Conservation (phyloP, 2,888 invertebrate genomes). For the Lithophane leautieri region DNA sequence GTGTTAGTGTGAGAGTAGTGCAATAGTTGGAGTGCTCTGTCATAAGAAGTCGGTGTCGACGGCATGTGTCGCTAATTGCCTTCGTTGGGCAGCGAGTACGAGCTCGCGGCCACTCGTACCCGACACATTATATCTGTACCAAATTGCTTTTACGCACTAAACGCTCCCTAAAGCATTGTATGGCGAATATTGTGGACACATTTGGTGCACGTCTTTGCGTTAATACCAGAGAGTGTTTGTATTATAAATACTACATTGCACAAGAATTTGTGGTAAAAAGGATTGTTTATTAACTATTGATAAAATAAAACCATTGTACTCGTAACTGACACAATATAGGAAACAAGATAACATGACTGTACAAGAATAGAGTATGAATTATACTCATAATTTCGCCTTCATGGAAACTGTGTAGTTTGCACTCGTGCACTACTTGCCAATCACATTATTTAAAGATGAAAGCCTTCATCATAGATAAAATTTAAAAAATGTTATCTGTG, state of each 20-base stretch:
- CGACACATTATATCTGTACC: conserved; percentile 67
- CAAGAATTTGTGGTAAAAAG: neutral
- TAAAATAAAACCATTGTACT: neutral
- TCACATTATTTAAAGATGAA: too few species aligned
- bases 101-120: conserved; percentile 51
- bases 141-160: conserved; percentile 72
- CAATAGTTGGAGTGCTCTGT: conserved; percentile 74
- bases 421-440: too few species aligned
- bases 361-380: neutral
- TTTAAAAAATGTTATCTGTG: too few species aligned
- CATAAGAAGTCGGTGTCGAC: conserved; percentile 74
- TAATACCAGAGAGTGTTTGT: conserved; percentile 23
- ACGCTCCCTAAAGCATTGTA: conserved; percentile 61
- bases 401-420: too few species aligned
- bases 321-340: neutral
- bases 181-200: conserved; percentile 54
- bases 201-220: conserved; percentile 41
- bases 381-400: too few species aligned
- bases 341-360: neutral
- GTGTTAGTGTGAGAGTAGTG: conserved; percentile 62
- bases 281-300: neutral
- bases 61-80: conserved; percentile 85
- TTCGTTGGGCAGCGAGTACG: conserved; percentile 76
- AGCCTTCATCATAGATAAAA: too few species aligned
- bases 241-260: conserved; percentile 2